Base-by-base conservation (phyloP, 2,797 vertebrate species). In the Sylvia borin region DNA sequence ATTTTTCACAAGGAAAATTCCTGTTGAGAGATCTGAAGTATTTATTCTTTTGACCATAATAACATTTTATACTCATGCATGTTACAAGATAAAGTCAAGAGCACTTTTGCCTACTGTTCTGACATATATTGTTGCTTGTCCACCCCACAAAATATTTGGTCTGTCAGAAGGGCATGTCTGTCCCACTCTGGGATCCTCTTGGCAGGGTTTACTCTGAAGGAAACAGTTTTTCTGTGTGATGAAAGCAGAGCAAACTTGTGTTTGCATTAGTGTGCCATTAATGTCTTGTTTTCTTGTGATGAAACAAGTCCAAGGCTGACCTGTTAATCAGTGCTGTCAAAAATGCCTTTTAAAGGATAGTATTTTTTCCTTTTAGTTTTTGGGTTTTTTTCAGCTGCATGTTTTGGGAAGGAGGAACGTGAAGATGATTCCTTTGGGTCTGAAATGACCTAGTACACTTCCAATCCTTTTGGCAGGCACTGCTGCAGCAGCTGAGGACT, bases 361-460 rank as follows among this genome's bases (percentile, higher is more conserved):
- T 27, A 8, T 32, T 26, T 60, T n/a, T 42, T 16, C 5, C 5
- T 14, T 2, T 9, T 3, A 2, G 5, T 13, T 13, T 21, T 54
- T 54, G 31, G 40, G 24, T 50, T 64, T 9, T 8, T 2, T 2
- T 27, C 31, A 76, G 7, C 13, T 81, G 12, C 24, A 15, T 58
- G 16, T 65, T 94, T 89, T 84, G 32, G 21, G 24, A 83, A 55
- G 8, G 7, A 5, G 21, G 4, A 64, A 31, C 13, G 38, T 9
- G 29, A 73, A 43, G 4, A 9, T 25, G 10, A 6, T 10, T 89
- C 16, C 55, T 61, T 72, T 34, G 22, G 5, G 18, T 72, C 20
- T 64, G 62, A 66, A 68, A 47, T 47, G 3, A 51, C 5, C 19
- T 40, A 21, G 4, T 76, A 55, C 16, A 11, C 21, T 79, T 36